A percentile compares a stretch with the other conserved stretches of the same genome.
Conservation (phyloP, 2,888 invertebrate species). For the Hirtodrosophila trivittata region DNA sequence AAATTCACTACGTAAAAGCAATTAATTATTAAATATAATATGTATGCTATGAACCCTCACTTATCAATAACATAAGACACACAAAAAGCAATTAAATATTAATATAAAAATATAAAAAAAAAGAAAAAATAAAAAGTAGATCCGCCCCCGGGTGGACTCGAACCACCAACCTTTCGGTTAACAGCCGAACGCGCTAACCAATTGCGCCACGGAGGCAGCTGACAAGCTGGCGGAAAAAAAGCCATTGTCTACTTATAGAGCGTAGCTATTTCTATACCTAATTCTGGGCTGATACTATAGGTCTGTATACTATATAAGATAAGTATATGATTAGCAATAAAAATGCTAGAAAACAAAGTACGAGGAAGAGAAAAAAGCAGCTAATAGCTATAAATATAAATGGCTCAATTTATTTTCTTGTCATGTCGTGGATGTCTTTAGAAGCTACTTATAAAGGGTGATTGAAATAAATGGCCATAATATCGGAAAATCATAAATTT, state of each 20-base stretch:
- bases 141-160: slow-evolving; percentile 85
- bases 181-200: slow-evolving; percentile 99
- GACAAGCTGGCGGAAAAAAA: slow-evolving; percentile 15
- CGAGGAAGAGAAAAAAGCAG: not conserved
- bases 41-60: too few relatives aligned
- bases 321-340: slow-evolving; percentile 11
- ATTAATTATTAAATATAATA: too few relatives aligned
- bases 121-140: slow-evolving; percentile 1
- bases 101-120: slow-evolving; percentile 4
- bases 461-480: not conserved
- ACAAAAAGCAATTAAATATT: not conserved
- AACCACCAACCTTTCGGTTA: slow-evolving; percentile 99
- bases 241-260: not conserved
- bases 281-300: not conserved
- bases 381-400: slow-evolving; percentile 22
- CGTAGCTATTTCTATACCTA: too few relatives aligned
- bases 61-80: too few relatives aligned
- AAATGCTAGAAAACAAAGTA: not conserved
- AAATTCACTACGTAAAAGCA: too few relatives aligned
- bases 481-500: slow-evolving; percentile 4
- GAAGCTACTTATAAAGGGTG: not conserved
- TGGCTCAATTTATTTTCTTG: slow-evolving; percentile 10
- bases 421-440: slow-evolving; percentile 5
- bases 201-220: slow-evolving; percentile 92
- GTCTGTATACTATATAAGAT: slow-evolving; percentile 17